Percentiles rank a stretch among this genome's conserved stretches.
Evolutionary conservation across 2,888 invertebrate genomes (phyloP).

Genomic region (Pardosa pseudoannulata): DNA sequence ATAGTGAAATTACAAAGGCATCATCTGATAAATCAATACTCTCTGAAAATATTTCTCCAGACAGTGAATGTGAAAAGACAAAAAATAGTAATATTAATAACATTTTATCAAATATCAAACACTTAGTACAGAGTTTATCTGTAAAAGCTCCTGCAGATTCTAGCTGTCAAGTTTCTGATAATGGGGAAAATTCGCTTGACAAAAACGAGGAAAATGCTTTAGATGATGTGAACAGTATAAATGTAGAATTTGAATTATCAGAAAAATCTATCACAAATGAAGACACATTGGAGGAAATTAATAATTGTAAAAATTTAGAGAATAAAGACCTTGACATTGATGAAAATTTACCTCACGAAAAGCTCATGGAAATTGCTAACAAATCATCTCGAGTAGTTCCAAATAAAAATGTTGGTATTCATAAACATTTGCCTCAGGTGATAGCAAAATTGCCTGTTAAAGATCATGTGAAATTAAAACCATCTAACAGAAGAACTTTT

Average conservation of each 20-base stretch:
- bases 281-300: background rate
- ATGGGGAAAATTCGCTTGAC: background rate
- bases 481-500: slow-evolving; percentile 34
- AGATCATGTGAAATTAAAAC: slow-evolving; percentile 14
- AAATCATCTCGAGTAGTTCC: background rate
- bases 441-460: slow-evolving; percentile 1
- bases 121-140: background rate
- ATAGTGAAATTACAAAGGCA: too few species aligned
- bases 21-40: too few species aligned
- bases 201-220: too few species aligned
- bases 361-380: background rate
- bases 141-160: background rate
- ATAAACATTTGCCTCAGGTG: slow-evolving; percentile 54
- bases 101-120: background rate
- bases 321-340: too few species aligned
- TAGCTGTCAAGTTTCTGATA: background rate
- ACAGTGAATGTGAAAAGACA: too few species aligned
- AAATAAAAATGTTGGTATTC: slow-evolving; percentile 24
- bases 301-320: too few species aligned
- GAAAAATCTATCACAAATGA: background rate
- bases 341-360: background rate
- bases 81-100: background rate
- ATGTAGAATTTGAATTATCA: background rate
- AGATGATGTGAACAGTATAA: background rate
- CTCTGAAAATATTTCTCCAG: too few species aligned